These are phyloP conservation scores for Chionodraco myersi DNA, from an alignment of 2,113 vertebrate species.

Conservation along the genomic window DNA sequence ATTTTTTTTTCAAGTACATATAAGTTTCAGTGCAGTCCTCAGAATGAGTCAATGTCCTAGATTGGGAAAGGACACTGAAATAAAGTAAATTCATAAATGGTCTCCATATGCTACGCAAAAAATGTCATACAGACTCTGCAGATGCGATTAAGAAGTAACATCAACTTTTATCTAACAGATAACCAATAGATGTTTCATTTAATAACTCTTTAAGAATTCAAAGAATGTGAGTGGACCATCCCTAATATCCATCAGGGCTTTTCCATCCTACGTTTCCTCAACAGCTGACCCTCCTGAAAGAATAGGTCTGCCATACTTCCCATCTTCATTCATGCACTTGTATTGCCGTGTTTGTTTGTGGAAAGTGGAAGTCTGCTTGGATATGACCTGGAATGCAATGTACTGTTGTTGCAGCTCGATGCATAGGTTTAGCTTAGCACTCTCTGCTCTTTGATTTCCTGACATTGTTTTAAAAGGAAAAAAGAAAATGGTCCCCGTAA, in stretches of 20 bases:
- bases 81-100: background rate
- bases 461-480: slow-evolving; percentile 42
- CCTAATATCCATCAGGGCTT: background rate
- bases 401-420: background rate
- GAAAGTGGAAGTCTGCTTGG: slow-evolving; percentile 14
- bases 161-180: no score
- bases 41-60: background rate
- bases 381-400: background rate
- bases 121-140: no score
- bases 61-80: background rate
- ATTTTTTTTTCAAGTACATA: slow-evolving; percentile 2
- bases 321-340: slow-evolving; percentile 13
- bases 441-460: slow-evolving; percentile 25
- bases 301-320: background rate
- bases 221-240: no score
- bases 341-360: slow-evolving; percentile 16
- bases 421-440: background rate
- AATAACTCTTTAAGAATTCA: no score
- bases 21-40: background rate
- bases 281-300: background rate
- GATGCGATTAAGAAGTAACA: no score
- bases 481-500: slow-evolving; percentile 19
- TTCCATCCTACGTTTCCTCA: background rate
- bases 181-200: no score
- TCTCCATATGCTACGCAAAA: background rate